Percentiles rank a stretch among this genome's conserved stretches.
Evolutionary conservation across 2,888 invertebrate genomes (phyloP).

Genomic region (Aspidiotus rigidus): DNA sequence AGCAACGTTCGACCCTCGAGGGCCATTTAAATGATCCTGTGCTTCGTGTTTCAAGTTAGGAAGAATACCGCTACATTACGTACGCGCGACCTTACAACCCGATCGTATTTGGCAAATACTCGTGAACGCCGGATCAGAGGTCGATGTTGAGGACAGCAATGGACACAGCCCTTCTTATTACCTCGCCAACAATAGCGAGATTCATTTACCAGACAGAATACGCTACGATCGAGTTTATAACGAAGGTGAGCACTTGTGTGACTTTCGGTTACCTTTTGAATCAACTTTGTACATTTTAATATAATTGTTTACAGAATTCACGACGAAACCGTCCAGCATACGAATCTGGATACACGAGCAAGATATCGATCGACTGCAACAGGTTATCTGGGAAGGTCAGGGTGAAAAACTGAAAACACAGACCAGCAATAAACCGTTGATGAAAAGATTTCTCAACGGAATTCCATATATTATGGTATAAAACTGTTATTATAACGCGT

Average conservation of each 20-base stretch:
- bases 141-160: conserved; percentile 51
- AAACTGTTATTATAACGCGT: background rate
- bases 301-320: conserved; percentile 40
- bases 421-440: conserved; percentile 71
- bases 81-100: conserved; percentile 52
- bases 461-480: conserved; percentile 85
- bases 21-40: background rate
- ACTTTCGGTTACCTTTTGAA: background rate
- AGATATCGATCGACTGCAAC: conserved; percentile 74
- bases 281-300: too few species aligned
- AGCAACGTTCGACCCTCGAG: background rate
- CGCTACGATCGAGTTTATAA: background rate
- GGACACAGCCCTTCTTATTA: conserved; percentile 53
- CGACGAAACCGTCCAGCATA: conserved; percentile 77
- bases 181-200: conserved; percentile 48
- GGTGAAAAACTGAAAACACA: conserved; percentile 73
- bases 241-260: background rate
- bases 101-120: conserved; percentile 53
- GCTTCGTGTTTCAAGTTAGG: conserved; percentile 50
- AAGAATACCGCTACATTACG: conserved; percentile 59
- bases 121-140: conserved; percentile 54
- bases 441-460: conserved; percentile 78
- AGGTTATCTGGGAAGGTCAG: conserved; percentile 83
- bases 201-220: conserved; percentile 46
- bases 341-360: conserved; percentile 93